Base-by-base conservation (phyloP, 2,113 vertebrate genomes). In the Bufo bufo region DNA sequence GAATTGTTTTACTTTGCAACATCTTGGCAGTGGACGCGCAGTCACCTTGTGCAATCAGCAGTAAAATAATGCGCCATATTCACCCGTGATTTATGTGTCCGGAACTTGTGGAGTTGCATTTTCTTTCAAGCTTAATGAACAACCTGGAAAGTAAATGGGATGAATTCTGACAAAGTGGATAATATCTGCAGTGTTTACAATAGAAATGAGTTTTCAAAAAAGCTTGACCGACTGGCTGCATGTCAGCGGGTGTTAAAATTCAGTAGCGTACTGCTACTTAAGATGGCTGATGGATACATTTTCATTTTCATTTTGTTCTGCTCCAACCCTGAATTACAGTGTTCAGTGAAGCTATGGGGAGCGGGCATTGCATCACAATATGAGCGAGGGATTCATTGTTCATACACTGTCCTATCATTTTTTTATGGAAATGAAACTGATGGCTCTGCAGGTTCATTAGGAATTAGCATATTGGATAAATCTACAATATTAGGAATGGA, bases 11-110 rank as follows among this genome's bases (percentile, higher is more conserved):
- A 47, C 43, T 69, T 66, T 54, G n/a, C 16, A 17, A 9, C 23
- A 49, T 14, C 20, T 52, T 49, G 23, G n/a, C 5, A 23, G 47
- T 59, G 19, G 54, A 13, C 47, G 7, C 16, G 45, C 12, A 11
- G 75, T 79, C 61, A 78, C 85, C 75, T 52, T 43, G 74, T 78
- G 74, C 63, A 66, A 86, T 86, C 85, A 56, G 61, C 59, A 50
- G 59, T 66, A 79, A 86, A 77, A 79, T 54, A 14, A 79, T 50
- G 56, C 52, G 14, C 23, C 50, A 52, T 13, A 13, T 45, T 74
- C 84, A 19, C 54, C 56, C 59, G 56, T 61, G 72, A 61, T n/a
- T 85, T 52, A 47, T 23, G 23, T 9, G 54, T 11, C 12, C 45
- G 14, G 14, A 77, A 74, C 58, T 61, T 49, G 45, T 86, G 23